phyloP scores from a whole-genome alignment of 2,113 vertebrate genomes.

The Antechinus flavipes region DNA sequence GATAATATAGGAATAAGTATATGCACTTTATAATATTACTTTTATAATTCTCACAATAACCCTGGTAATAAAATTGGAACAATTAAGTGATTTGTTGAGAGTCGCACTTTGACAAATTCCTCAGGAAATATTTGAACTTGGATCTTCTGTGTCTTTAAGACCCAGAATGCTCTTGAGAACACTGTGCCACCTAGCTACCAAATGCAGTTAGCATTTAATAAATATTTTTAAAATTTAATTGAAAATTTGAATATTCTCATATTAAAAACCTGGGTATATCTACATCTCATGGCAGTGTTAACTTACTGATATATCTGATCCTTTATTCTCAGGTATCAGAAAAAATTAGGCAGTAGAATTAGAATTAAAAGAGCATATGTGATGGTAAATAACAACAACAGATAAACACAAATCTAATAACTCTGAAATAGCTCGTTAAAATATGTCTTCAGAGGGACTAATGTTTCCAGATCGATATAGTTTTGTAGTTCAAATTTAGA shows the following conservation, averaged over 20 bases:
- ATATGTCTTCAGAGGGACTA: background rate
- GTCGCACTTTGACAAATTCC: background rate
- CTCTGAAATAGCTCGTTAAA: background rate
- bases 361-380: background rate
- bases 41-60: background rate
- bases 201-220: background rate
- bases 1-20: background rate
- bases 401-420: background rate
- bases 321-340: background rate
- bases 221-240: background rate
- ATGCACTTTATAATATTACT: background rate
- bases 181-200: background rate
- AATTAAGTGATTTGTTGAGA: background rate
- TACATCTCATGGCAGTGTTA: background rate
- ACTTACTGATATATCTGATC: background rate
- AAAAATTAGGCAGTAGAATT: background rate
- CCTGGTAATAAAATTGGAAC: background rate
- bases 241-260: background rate
- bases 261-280: background rate
- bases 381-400: background rate
- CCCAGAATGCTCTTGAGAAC: background rate
- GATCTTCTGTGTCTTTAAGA: background rate
- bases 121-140: background rate
- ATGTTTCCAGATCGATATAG: background rate
- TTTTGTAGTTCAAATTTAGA: slow-evolving; percentile 41